A percentile compares a stretch with the other conserved stretches of the same genome.
Evolutionary conservation across 2,797 vertebrate genomes (phyloP).

Genomic region (Cryptoprocta ferox): DNA sequence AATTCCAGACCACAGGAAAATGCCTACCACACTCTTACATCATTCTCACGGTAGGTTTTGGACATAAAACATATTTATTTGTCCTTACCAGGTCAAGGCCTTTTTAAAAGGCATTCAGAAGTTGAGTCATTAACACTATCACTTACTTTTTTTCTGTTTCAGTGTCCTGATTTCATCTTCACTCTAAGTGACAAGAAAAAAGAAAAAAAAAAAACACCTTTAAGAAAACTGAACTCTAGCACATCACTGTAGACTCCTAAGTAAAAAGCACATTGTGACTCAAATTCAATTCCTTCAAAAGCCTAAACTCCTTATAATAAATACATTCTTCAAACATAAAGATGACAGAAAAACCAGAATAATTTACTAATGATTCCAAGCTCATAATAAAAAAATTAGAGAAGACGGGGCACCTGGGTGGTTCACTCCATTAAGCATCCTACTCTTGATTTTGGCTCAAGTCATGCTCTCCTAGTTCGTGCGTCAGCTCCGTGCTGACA

Average conservation of each 20-base stretch:
- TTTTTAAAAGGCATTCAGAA: conserved; percentile 77
- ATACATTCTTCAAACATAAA: conserved; percentile 44
- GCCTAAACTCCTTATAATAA: not conserved
- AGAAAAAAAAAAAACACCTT: not conserved
- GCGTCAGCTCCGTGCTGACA: too few species aligned
- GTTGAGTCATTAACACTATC: conserved; percentile 76
- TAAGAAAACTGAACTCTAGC: conserved; percentile 38
- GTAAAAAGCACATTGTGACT: conserved; percentile 25
- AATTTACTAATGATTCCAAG: conserved; percentile 35
- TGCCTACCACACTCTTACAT: conserved; percentile 35
- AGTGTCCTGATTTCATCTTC: conserved; percentile 91
- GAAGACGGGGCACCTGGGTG: not conserved
- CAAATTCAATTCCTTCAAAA: conserved; percentile 48
- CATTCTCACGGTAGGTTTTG: conserved; percentile 61
- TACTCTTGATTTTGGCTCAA: too few species aligned
- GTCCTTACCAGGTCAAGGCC: conserved; percentile 73
- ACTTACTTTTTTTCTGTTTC: conserved; percentile 94
- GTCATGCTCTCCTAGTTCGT: too few species aligned
- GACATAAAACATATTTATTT: conserved; percentile 68
- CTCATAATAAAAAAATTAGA: conserved; percentile 53
- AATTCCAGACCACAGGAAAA: conserved; percentile 35
- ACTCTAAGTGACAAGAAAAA: conserved; percentile 85
- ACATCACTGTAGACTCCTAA: conserved; percentile 26
- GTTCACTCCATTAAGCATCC: too few species aligned
- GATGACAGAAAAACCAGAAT: conserved; percentile 39